phyloP scores from a whole-genome alignment of 2,797 vertebrate genomes.

The Argyrosomus regius region DNA sequence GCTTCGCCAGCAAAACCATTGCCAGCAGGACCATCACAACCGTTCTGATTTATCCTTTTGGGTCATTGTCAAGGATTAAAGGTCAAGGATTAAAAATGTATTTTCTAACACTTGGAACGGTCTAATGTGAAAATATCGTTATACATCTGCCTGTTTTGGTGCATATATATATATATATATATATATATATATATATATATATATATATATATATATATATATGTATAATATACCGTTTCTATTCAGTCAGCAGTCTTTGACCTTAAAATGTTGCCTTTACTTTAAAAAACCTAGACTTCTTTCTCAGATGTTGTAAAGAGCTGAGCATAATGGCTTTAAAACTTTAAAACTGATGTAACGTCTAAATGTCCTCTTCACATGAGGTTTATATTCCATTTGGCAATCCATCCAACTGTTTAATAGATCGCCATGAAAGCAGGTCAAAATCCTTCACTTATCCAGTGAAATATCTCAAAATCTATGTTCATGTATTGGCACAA shows the following conservation, averaged over 20 bases:
- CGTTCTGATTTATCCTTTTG: conserved; percentile 7
- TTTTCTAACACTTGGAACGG: conserved; percentile 15
- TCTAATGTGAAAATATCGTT: conserved; percentile 11
- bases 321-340: neutral
- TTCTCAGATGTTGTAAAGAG: neutral
- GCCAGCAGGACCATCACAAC: neutral
- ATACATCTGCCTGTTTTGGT: conserved; percentile 4
- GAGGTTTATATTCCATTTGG: neutral
- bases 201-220: neutral
- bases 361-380: conserved; percentile 14
- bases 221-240: neutral
- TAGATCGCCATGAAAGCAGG: neutral
- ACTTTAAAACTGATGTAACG: neutral
- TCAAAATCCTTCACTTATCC: neutral
- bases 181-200: neutral
- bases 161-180: neutral
- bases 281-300: neutral
- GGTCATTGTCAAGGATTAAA: conserved; percentile 5
- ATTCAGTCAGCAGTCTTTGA: neutral
- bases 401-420: neutral
- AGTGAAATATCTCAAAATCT: conserved; percentile 10
- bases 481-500: conserved; percentile 7
- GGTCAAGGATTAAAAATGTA: conserved; percentile 18
- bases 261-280: neutral
- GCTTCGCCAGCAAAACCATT: neutral